A percentile compares a stretch with the other conserved stretches of the same genome.
These are phyloP conservation scores for Aporophyla nigra DNA, from an alignment of 2,888 invertebrate genomes.

Conservation along the genomic window DNA sequence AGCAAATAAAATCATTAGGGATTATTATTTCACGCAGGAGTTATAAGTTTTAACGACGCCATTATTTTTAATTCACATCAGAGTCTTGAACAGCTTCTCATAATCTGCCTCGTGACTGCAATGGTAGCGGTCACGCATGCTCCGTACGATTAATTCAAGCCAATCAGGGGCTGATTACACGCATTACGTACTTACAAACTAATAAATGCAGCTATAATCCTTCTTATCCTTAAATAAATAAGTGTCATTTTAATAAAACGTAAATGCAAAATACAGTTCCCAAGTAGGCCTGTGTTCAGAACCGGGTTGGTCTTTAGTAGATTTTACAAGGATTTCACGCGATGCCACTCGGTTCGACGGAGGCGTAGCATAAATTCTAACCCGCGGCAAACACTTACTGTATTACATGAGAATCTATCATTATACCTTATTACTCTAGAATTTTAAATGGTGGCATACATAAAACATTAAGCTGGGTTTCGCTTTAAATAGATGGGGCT, in stretches of 20 bases:
- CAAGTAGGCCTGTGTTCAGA: slow-evolving; percentile 68
- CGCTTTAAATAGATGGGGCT: slow-evolving; percentile 28
- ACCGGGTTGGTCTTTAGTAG: slow-evolving; percentile 80
- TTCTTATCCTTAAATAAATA: slow-evolving; percentile 69
- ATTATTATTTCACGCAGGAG: slow-evolving; percentile 78
- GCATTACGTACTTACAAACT: slow-evolving; percentile 85
- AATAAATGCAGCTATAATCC: slow-evolving; percentile 66
- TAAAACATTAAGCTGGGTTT: slow-evolving; percentile 29
- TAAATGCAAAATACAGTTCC: slow-evolving; percentile 21
- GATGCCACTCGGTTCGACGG: slow-evolving; percentile 76
- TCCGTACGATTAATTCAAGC: slow-evolving; percentile 89
- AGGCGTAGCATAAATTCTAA: slow-evolving; percentile 72
- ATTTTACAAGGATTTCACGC: slow-evolving; percentile 84
- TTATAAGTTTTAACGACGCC: slow-evolving; percentile 87
- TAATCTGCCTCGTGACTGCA: slow-evolving; percentile 81
- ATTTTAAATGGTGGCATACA: slow-evolving; percentile 56
- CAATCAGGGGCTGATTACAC: slow-evolving; percentile 90
- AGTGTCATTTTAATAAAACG: slow-evolving; percentile 64
- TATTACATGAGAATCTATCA: slow-evolving; percentile 72
- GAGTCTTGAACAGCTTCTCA: slow-evolving; percentile 84
- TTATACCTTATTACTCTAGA: slow-evolving; percentile 65
- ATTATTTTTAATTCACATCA: slow-evolving; percentile 88
- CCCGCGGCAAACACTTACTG: slow-evolving; percentile 69
- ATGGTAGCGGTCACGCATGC: slow-evolving; percentile 89
- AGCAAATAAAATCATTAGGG: slow-evolving; percentile 72